phyloP scores from a whole-genome alignment of 1,140 invertebrate species.

The Musca vetustissima region DNA sequence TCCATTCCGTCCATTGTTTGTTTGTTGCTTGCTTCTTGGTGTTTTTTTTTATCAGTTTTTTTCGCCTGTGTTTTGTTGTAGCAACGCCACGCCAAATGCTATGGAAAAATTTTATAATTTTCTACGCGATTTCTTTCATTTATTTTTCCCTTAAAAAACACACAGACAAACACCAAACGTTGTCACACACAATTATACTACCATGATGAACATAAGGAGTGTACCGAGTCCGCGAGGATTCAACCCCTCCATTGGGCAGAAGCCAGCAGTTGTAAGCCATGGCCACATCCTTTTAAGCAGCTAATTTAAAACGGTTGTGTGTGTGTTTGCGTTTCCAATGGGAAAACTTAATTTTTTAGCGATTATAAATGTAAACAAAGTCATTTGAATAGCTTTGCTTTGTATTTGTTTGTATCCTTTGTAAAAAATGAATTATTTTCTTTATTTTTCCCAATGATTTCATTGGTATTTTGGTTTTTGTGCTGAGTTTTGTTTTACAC shows the following conservation, averaged over 20 bases:
- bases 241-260: neutral
- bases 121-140: too few species aligned
- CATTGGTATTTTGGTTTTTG: neutral
- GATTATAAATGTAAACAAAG: conserved; percentile 18
- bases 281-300: conserved; percentile 2
- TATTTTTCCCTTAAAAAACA: neutral
- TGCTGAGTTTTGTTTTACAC: neutral
- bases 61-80: neutral
- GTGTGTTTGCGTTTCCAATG: neutral
- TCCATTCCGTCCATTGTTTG: neutral
- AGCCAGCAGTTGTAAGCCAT: neutral
- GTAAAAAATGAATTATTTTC: conserved; percentile 16
- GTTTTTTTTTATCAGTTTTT: neutral
- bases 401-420: neutral
- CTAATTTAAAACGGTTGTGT: conserved; percentile 8
- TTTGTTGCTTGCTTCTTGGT: neutral
- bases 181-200: neutral
- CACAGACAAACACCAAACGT: too few species aligned
- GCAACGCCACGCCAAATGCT: too few species aligned
- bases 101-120: too few species aligned
- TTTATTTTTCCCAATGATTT: neutral
- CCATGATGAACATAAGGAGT: neutral
- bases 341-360: conserved; percentile 20
- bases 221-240: neutral
- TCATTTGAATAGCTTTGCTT: neutral